phyloP scores from a whole-genome alignment of 2,888 invertebrate species.

The Apamea sordens region DNA sequence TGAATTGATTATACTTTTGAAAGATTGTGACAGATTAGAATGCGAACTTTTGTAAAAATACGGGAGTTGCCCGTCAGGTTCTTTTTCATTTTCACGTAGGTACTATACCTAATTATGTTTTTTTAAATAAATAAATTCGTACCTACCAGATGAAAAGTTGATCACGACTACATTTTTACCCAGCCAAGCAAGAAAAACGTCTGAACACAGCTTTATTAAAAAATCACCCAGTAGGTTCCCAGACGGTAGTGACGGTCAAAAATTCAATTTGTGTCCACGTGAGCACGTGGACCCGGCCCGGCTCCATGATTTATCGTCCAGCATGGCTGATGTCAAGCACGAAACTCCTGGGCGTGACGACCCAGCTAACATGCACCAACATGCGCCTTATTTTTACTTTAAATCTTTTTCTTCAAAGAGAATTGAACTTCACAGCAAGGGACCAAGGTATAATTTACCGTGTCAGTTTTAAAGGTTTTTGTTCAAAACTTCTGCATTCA shows the following conservation, averaged over 20 bases:
- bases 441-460: not conserved
- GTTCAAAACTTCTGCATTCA: conserved; percentile 18
- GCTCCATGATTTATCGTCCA: conserved; percentile 63
- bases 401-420: not conserved
- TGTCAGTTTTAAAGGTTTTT: not conserved
- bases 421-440: not conserved
- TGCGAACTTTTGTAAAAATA: no score
- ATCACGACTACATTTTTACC: not conserved
- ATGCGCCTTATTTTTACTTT: conserved; percentile 13
- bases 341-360: conserved; percentile 58
- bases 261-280: conserved; percentile 63
- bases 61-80: not conserved
- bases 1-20: no score
- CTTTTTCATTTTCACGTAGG: not conserved
- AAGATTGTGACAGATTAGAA: no score
- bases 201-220: conserved; percentile 34
- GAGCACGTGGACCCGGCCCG: conserved; percentile 46
- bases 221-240: conserved; percentile 20
- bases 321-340: conserved; percentile 51
- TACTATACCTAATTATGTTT: not conserved
- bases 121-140: not conserved
- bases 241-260: conserved; percentile 52
- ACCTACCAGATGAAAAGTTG: not conserved
- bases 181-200: not conserved
- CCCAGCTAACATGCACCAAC: conserved; percentile 28